These are phyloP conservation scores for Merops nubicus DNA, from an alignment of 2,113 vertebrate genomes.

Conservation along the genomic window DNA sequence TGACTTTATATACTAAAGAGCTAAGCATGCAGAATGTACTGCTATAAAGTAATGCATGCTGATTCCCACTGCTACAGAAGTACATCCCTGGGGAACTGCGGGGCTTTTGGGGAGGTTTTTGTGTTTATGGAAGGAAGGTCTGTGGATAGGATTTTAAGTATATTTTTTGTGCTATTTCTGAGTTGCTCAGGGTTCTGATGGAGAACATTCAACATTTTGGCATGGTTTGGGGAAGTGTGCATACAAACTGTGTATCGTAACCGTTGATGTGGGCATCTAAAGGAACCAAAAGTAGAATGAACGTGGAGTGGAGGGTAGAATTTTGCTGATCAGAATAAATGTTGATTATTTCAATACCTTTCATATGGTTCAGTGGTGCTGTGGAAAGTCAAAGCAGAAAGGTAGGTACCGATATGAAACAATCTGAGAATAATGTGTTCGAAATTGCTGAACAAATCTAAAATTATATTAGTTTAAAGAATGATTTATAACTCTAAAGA, in stretches of 20 bases:
- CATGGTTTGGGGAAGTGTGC: background rate
- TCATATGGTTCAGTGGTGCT: slow-evolving; percentile 18
- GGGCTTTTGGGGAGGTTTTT: background rate
- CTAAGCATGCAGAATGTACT: background rate
- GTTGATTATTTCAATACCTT: background rate
- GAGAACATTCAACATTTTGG: background rate
- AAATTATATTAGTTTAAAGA: background rate
- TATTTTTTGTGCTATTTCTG: background rate
- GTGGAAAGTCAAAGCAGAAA: slow-evolving; percentile 22
- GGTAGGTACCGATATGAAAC: background rate
- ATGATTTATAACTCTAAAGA: background rate
- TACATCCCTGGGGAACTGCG: background rate
- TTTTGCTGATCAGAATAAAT: background rate
- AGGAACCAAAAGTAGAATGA: background rate
- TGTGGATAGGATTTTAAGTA: background rate
- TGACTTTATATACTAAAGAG: slow-evolving; percentile 51
- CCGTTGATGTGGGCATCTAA: background rate
- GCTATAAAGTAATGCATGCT: background rate
- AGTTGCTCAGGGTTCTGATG: background rate
- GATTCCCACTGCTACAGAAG: background rate
- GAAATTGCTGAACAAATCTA: background rate
- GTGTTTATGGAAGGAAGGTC: background rate
- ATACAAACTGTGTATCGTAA: background rate
- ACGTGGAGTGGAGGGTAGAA: background rate
- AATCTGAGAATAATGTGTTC: background rate